A percentile compares a stretch with the other conserved stretches of the same genome.
Conservation (phyloP, 2,797 vertebrate species). For the Apogon hyalosoma region DNA sequence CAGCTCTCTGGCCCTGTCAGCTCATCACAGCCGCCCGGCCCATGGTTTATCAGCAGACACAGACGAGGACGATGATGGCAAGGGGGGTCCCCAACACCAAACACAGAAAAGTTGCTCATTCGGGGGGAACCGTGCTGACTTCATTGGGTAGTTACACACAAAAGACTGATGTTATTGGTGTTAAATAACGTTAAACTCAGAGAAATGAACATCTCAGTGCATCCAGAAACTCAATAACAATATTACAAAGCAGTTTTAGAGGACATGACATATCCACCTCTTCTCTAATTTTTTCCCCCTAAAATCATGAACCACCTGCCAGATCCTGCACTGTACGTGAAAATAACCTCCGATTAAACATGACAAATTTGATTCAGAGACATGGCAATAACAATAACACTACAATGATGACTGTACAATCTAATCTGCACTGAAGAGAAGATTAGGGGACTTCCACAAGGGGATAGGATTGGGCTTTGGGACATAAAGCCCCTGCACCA, state of each 20-base stretch:
- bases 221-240: conserved; percentile 19
- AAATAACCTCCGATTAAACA: conserved; percentile 77
- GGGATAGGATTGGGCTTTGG: conserved; percentile 75
- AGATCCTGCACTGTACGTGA: conserved; percentile 47
- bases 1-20: conserved; percentile 80
- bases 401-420: conserved; percentile 73
- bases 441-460: conserved; percentile 83
- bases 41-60: conserved; percentile 72
- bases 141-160: conserved; percentile 58
- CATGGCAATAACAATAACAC: conserved; percentile 67
- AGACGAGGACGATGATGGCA: background rate
- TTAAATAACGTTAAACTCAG: conserved; percentile 52
- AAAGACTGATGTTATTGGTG: conserved; percentile 68
- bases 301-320: conserved; percentile 66
- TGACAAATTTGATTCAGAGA: conserved; percentile 64
- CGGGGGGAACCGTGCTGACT: conserved; percentile 70
- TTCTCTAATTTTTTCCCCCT: conserved; percentile 17
- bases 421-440: conserved; percentile 77
- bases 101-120: conserved; percentile 65
- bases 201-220: conserved; percentile 26
- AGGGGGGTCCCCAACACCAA: conserved; percentile 53
- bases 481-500: conserved; percentile 69
- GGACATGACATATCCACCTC: conserved; percentile 2
- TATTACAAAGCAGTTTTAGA: background rate
- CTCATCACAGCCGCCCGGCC: conserved; percentile 72